Percentiles rank a stretch among this genome's conserved stretches.
phyloP scores from a whole-genome alignment of 2,113 vertebrate genomes.

The Columbina picui region DNA sequence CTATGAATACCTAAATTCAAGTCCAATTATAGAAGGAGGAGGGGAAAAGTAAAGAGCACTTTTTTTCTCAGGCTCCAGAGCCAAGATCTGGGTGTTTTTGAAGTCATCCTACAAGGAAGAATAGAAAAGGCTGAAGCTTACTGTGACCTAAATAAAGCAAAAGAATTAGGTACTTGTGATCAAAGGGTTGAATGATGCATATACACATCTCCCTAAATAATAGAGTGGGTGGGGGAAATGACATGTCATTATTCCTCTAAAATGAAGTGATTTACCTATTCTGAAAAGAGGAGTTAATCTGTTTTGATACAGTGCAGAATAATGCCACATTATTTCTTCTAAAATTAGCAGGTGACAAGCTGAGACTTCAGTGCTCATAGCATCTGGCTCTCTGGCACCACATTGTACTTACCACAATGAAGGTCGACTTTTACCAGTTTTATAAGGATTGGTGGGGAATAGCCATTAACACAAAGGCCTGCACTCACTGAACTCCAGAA shows the following conservation, averaged over 20 bases:
- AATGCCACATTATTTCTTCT: slow-evolving; percentile 47
- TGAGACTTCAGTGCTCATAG: neutral
- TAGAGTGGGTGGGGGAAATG: slow-evolving; percentile 1
- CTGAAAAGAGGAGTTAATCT: slow-evolving; percentile 48
- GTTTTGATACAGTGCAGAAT: slow-evolving; percentile 47
- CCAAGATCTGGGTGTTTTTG: slow-evolving; percentile 22
- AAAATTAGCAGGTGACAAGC: slow-evolving; percentile 51
- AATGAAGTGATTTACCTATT: slow-evolving; percentile 44
- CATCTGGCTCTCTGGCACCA: slow-evolving; percentile 7
- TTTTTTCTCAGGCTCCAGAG: neutral
- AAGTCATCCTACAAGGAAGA: slow-evolving; percentile 32
- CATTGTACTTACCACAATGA: neutral
- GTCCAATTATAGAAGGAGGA: neutral
- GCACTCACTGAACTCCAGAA: neutral
- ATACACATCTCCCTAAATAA: slow-evolving; percentile 53
- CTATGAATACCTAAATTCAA: neutral
- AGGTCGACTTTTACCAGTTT: neutral
- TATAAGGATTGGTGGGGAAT: neutral
- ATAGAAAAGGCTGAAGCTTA: slow-evolving; percentile 42
- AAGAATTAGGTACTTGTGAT: slow-evolving; percentile 48
- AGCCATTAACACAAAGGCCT: neutral
- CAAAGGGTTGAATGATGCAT: slow-evolving; percentile 55
- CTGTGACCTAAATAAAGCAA: slow-evolving; percentile 52
- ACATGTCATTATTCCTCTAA: slow-evolving; percentile 48
- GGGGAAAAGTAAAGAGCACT: neutral